Conservation (phyloP, 2,888 invertebrate species). For the Coleophora deauratella region DNA sequence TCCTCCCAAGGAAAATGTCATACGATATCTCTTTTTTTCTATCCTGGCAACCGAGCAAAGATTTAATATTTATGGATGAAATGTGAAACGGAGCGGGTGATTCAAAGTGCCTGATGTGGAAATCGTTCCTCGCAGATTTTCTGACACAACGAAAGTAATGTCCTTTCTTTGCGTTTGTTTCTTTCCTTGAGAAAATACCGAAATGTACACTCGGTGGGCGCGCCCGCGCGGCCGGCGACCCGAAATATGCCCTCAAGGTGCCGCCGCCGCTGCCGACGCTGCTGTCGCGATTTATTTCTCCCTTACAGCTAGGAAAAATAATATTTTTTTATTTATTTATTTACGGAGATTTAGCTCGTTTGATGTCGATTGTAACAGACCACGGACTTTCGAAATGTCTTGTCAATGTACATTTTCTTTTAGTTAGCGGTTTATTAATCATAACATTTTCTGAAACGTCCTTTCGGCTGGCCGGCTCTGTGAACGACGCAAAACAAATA, state of each 20-base stretch:
- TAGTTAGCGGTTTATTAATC: slow-evolving; percentile 32
- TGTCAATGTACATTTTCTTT: slow-evolving; percentile 33
- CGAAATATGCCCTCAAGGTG: slow-evolving; percentile 54
- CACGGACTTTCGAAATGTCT: slow-evolving; percentile 46
- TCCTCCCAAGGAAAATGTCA: slow-evolving; percentile 60
- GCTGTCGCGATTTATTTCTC: slow-evolving; percentile 60
- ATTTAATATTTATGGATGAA: slow-evolving; percentile 74
- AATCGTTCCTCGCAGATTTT: slow-evolving; percentile 69
- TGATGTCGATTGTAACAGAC: slow-evolving; percentile 58
- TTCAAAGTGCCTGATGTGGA: slow-evolving; percentile 71
- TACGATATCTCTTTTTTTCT: slow-evolving; percentile 63
- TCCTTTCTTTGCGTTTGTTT: slow-evolving; percentile 67
- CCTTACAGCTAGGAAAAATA: slow-evolving; percentile 51
- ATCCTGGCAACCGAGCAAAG: slow-evolving; percentile 57
- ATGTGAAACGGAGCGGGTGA: slow-evolving; percentile 70
- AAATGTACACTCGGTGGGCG: slow-evolving; percentile 53
- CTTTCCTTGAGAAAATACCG: slow-evolving; percentile 63
- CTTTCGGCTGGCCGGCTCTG: slow-evolving; percentile 4
- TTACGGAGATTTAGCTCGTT: slow-evolving; percentile 62
- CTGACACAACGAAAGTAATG: slow-evolving; percentile 69
- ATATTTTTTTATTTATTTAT: slow-evolving; percentile 65
- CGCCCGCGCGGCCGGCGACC: slow-evolving; percentile 24
- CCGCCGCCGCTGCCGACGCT: too few relatives aligned
- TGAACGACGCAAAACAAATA: slow-evolving; percentile 1
- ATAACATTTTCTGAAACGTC: slow-evolving; percentile 9